phyloP scores from a whole-genome alignment of 1,140 invertebrate genomes.

The Papilio machaon region DNA sequence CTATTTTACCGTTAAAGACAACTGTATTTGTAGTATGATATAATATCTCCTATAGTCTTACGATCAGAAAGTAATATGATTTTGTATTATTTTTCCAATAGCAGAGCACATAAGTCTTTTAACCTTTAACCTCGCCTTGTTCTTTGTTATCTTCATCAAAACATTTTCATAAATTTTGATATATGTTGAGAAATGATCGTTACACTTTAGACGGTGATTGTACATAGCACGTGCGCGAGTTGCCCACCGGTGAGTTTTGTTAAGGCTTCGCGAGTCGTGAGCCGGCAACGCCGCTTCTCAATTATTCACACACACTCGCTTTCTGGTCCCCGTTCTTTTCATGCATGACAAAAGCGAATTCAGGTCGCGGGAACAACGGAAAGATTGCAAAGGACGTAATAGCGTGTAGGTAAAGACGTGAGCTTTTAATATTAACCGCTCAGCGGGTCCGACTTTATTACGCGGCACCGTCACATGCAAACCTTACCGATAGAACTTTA shows the following conservation, averaged over 20 bases:
- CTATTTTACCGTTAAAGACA: background rate
- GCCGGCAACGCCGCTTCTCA: conserved; percentile 63
- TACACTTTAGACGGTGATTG: background rate
- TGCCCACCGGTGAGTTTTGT: conserved; percentile 69
- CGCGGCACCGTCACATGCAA: conserved; percentile 55
- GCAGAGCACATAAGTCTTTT: background rate
- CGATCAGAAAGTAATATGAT: too few species aligned
- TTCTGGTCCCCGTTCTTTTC: conserved; percentile 71
- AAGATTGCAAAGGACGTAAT: conserved; percentile 73
- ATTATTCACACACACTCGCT: conserved; percentile 76
- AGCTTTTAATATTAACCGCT: conserved; percentile 68
- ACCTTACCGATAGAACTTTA: conserved; percentile 35
- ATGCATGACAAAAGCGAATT: conserved; percentile 73
- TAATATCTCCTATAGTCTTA: too few species aligned
- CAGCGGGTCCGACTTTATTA: conserved; percentile 62
- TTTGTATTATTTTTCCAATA: background rate
- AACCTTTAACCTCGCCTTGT: background rate
- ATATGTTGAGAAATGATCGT: background rate
- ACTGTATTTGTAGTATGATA: too few species aligned
- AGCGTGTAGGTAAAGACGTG: conserved; percentile 61
- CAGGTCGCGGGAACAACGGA: conserved; percentile 73
- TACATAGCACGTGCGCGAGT: conserved; percentile 53
- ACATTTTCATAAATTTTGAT: background rate
- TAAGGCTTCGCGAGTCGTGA: conserved; percentile 58
- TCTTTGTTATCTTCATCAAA: background rate